Percentiles rank a stretch among this genome's conserved stretches.
Evolutionary conservation across 92 coral and sea anemone genomes (phyloP).

Genomic region (Micromussa lordhowensis): DNA sequence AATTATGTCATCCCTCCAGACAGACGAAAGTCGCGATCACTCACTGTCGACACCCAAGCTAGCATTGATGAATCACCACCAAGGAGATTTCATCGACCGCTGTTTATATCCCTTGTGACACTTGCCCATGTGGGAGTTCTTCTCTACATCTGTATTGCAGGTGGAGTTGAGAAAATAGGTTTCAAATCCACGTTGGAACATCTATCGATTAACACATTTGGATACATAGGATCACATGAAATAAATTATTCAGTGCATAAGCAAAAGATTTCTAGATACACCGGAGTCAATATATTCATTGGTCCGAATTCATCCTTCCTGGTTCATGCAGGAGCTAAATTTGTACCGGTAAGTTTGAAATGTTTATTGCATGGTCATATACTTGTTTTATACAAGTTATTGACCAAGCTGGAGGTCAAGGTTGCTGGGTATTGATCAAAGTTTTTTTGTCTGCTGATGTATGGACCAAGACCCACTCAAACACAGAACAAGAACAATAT

Average conservation of each 20-base stretch:
- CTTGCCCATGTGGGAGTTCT: constrained; percentile 59
- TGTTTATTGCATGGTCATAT: background rate
- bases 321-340: constrained; percentile 75
- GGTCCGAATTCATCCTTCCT: constrained; percentile 86
- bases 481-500: no score
- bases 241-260: background rate
- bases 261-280: constrained; percentile 25
- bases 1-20: constrained; percentile 70
- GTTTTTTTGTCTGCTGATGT: no score
- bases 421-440: no score
- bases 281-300: constrained; percentile 67
- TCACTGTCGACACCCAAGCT: constrained; percentile 43
- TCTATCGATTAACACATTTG: constrained; percentile 50
- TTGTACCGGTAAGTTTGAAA: constrained; percentile 73
- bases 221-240: constrained; percentile 46
- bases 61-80: constrained; percentile 6
- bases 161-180: constrained; percentile 69
- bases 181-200: constrained; percentile 34
- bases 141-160: constrained; percentile 61
- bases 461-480: no score
- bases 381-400: background rate
- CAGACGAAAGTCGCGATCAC: constrained; percentile 17
- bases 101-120: constrained; percentile 65
- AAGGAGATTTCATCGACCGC: constrained; percentile 53
- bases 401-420: no score